These are phyloP conservation scores for Zaprionus kolodkinae DNA, from an alignment of 1,140 invertebrate species.

Conservation along the genomic window DNA sequence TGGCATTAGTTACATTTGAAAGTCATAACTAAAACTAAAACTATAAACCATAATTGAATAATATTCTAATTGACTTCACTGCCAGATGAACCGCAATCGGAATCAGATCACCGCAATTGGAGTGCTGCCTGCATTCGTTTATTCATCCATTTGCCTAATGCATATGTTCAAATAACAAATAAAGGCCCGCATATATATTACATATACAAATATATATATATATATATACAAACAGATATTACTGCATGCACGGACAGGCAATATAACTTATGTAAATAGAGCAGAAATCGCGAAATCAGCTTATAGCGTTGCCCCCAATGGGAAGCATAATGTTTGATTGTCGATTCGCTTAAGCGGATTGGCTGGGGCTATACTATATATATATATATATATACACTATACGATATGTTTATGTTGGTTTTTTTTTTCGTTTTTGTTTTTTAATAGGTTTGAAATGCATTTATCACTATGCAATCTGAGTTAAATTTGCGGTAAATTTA, in stretches of 20 bases:
- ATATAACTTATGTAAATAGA: constrained; percentile 21
- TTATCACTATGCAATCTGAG: neutral
- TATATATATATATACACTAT: too few species aligned
- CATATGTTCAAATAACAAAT: constrained; percentile 10
- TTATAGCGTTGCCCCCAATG: constrained; percentile 6
- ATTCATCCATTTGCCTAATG: constrained; percentile 16
- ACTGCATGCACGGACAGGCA: neutral
- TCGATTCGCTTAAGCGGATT: constrained; percentile 17
- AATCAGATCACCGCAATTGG: neutral
- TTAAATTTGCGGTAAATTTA: constrained; percentile 1
- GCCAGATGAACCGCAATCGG: neutral
- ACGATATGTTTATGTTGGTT: neutral
- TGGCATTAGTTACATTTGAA: neutral
- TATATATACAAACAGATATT: neutral
- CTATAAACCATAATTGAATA: neutral
- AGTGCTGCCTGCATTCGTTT: constrained; percentile 7
- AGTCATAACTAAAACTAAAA: neutral
- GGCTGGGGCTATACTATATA: neutral
- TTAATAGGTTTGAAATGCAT: constrained; percentile 1
- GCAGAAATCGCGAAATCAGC: constrained; percentile 12
- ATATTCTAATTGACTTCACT: constrained; percentile 4
- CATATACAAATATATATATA: neutral
- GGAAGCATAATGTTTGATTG: constrained; percentile 27
- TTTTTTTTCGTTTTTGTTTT: neutral
- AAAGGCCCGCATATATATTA: neutral